phyloP scores from a whole-genome alignment of 2,797 vertebrate species.

The Crax fasciolata region DNA sequence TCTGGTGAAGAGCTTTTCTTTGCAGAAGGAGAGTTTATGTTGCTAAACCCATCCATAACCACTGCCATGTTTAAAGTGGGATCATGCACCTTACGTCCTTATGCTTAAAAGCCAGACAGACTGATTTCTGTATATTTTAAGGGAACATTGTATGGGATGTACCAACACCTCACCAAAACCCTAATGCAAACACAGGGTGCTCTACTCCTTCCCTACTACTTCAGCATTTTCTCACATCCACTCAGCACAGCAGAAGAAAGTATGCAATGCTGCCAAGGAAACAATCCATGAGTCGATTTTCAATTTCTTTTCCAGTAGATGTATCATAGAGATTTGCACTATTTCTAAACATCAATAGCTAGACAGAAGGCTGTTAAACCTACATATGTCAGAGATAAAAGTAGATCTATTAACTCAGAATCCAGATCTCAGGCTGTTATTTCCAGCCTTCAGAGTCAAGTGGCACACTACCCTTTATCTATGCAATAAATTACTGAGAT shows the following conservation, averaged over 20 bases:
- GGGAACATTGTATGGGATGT: rapidly evolving
- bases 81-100: rapidly evolving
- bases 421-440: background rate
- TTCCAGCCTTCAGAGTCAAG: background rate
- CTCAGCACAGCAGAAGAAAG: background rate
- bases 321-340: background rate
- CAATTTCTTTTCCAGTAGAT: background rate
- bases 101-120: background rate
- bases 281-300: background rate
- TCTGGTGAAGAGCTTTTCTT: background rate
- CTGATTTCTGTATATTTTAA: background rate
- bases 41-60: rapidly evolving
- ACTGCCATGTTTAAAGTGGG: rapidly evolving
- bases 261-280: background rate
- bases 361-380: background rate
- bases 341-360: background rate
- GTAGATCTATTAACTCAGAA: background rate
- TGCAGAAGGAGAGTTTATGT: background rate
- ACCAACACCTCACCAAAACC: background rate
- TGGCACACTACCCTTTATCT: background rate
- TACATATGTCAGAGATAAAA: background rate
- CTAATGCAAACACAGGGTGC: rapidly evolving
- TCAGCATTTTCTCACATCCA: background rate
- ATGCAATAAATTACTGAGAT: background rate
- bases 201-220: background rate